A percentile compares a stretch with the other conserved stretches of the same genome.
Conservation (phyloP, 2,113 vertebrate genomes). For the Notothenia rossii region DNA sequence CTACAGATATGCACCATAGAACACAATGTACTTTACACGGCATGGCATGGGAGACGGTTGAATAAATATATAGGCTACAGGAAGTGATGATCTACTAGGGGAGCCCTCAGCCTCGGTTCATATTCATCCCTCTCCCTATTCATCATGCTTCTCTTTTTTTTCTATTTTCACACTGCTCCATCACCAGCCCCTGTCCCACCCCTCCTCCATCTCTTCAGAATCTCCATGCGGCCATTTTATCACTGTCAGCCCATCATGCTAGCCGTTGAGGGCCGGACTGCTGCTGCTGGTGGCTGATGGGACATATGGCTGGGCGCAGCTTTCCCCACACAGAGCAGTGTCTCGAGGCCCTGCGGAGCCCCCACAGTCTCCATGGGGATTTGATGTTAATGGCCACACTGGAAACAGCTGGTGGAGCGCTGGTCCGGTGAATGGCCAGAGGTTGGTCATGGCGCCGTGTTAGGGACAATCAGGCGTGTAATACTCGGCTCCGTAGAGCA, state of each 20-base stretch:
- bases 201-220: constrained; percentile 29
- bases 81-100: neutral
- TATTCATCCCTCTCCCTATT: constrained; percentile 40
- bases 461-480: constrained; percentile 56
- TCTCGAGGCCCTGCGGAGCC: neutral
- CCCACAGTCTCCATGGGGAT: constrained; percentile 7
- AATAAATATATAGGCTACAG: constrained; percentile 50
- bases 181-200: neutral
- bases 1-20: constrained; percentile 13
- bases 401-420: constrained; percentile 63
- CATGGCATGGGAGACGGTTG: constrained; percentile 8
- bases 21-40: constrained; percentile 19
- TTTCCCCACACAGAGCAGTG: constrained; percentile 32
- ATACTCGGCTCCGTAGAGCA: constrained; percentile 37
- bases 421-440: constrained; percentile 27
- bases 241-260: constrained; percentile 14
- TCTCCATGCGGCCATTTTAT: constrained; percentile 53
- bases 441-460: constrained; percentile 22
- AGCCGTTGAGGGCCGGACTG: constrained; percentile 7
- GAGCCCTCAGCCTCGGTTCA: neutral
- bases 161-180: constrained; percentile 64
- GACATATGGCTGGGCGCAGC: constrained; percentile 26
- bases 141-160: constrained; percentile 20
- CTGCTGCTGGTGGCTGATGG: constrained; percentile 1
- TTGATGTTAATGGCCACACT: constrained; percentile 35